A percentile compares a stretch with the other conserved stretches of the same genome.
Conservation (phyloP, 2,113 vertebrate genomes). For the Callocephalon fimbriatum region DNA sequence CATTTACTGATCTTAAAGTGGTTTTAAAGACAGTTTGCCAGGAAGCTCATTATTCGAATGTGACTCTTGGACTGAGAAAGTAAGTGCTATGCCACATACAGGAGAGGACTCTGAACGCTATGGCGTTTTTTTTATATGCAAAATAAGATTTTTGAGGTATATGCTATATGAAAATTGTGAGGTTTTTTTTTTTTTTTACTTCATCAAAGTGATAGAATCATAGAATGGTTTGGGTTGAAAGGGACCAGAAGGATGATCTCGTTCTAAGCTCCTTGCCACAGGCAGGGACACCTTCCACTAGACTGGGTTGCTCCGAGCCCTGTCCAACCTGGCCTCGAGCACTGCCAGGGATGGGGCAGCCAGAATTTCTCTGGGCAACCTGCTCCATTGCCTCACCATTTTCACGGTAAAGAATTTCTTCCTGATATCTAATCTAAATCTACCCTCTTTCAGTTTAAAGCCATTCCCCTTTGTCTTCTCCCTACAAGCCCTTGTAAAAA, state of each 20-base stretch:
- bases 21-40: background rate
- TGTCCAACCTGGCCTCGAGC: background rate
- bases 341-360: background rate
- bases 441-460: background rate
- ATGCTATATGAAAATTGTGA: background rate
- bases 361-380: background rate
- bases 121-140: background rate
- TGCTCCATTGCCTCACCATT: background rate
- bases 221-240: background rate
- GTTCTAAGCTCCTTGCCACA: background rate
- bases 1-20: background rate
- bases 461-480: background rate
- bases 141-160: background rate
- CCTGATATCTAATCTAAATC: background rate
- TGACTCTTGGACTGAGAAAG: background rate
- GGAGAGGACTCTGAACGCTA: background rate
- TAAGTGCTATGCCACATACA: background rate
- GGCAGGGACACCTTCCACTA: background rate
- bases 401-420: background rate
- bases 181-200: background rate
- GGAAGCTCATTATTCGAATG: background rate
- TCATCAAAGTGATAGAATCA: background rate
- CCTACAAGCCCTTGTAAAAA: background rate
- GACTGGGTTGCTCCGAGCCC: background rate
- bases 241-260: background rate